These are phyloP conservation scores for Acanthurus lineatus DNA, from an alignment of 2,797 vertebrate species.

Conservation along the genomic window DNA sequence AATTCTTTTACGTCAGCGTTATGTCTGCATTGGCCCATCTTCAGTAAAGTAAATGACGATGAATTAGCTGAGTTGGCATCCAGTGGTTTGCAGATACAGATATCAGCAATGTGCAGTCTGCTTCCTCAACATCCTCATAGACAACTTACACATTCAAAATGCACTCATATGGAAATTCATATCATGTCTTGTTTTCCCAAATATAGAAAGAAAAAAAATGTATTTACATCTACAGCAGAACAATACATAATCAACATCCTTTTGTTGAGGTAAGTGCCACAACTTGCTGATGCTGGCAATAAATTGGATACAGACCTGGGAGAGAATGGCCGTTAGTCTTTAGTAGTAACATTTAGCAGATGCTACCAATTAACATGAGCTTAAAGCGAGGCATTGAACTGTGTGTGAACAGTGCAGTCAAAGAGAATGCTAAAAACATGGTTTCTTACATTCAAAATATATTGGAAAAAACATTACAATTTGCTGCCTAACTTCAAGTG, in stretches of 20 bases:
- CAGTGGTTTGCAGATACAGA: constrained; percentile 28
- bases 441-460: neutral
- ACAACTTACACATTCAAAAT: neutral
- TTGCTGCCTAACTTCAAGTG: neutral
- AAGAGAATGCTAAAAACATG: neutral
- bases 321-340: neutral
- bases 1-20: neutral
- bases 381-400: neutral
- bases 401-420: neutral
- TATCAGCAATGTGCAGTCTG: constrained; percentile 9
- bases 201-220: too few relatives aligned
- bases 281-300: constrained; percentile 12
- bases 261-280: constrained; percentile 1
- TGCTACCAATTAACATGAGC: constrained; percentile 41
- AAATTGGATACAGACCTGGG: constrained; percentile 36
- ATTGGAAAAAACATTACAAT: neutral
- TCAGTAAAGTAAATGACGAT: neutral
- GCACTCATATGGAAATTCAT: neutral
- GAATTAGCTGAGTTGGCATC: neutral
- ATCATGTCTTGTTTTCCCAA: neutral
- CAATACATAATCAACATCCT: neutral
- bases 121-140: neutral
- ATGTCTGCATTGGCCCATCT: neutral
- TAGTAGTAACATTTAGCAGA: constrained; percentile 40
- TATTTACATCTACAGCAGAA: neutral